Base-by-base conservation (phyloP, 2,888 invertebrate species). In the Limulus polyphemus region DNA sequence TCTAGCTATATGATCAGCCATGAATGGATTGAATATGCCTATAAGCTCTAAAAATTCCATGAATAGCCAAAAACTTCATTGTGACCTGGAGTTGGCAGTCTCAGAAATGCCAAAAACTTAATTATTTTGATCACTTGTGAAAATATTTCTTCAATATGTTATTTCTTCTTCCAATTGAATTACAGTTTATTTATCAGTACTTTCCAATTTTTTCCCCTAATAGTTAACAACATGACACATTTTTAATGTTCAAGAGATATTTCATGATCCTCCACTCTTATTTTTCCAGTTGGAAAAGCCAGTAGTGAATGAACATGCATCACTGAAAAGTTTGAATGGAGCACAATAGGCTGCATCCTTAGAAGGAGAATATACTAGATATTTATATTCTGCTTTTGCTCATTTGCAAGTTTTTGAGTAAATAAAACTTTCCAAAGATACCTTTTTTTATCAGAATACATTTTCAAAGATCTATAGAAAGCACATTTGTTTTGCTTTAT, bases 11-110 rank as follows among this genome's bases (percentile, higher is more conserved):
- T 74, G 72, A 17, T 67, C 59, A 11, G 55, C 59, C 52, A 74
- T 57, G 62, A 74, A 74, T 13, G 70, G 69, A 63, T 73, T 72
- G 61, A 71, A 74, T 59, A 73, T 63, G 9, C 72, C 68, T 47
- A 73, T 57, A 16, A 73, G 61, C 67, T 74, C 72, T 12, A 73
- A 13, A 72, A 58, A 65, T 32, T 32, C 32, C 32, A 32, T 32
- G 32, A 69, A 73, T 60, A 62, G 50, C 69, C 69, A 65, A 74
- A 69, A 50, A 57, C 69, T 65, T 74, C 70, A 60, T 65, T 56
- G n/a, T 63, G 55, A 54, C 71, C 72, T 62, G 70, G 58, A 64
- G 73, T 72, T 49, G 72, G 62, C 16, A 74, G 60, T 14, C 70
- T 70, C 16, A 70, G 67, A 46, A 62, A 57, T 46, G 67, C 64